A percentile compares a stretch with the other conserved stretches of the same genome.
Evolutionary conservation across 2,888 invertebrate species (phyloP).

Genomic region (Hydriomena furcata): DNA sequence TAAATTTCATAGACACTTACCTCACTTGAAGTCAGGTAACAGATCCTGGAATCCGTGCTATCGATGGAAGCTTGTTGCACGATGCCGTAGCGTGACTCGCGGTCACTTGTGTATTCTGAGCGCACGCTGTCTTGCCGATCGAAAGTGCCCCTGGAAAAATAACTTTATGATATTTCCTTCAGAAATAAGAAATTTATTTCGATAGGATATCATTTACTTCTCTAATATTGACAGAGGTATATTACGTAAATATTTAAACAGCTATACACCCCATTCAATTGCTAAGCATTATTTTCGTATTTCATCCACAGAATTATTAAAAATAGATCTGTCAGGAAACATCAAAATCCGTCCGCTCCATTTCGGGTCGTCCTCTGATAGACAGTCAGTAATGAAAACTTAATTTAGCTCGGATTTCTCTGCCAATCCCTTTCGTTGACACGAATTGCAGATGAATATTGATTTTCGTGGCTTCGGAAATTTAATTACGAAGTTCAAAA

Average conservation of each 20-base stretch:
- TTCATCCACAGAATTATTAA: slow-evolving; percentile 39
- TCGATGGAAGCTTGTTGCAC: slow-evolving; percentile 97
- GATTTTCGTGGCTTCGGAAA: slow-evolving; percentile 36
- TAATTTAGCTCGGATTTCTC: slow-evolving; percentile 47
- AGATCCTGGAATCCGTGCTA: slow-evolving; percentile 96
- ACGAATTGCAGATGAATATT: slow-evolving; percentile 47
- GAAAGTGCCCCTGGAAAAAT: slow-evolving; percentile 88
- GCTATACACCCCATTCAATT: slow-evolving; percentile 14
- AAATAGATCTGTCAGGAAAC: slow-evolving; percentile 47
- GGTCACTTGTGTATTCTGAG: slow-evolving; percentile 95
- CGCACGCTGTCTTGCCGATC: slow-evolving; percentile 95
- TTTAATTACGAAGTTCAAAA: slow-evolving; percentile 36
- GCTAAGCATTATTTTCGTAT: slow-evolving; percentile 29
- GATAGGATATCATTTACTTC: slow-evolving; percentile 21
- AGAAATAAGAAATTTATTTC: slow-evolving; percentile 16
- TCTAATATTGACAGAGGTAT: slow-evolving; percentile 20
- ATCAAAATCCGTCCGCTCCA: slow-evolving; percentile 46
- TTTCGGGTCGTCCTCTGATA: slow-evolving; percentile 42
- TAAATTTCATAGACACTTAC: slow-evolving; percentile 84
- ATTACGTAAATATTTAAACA: slow-evolving; percentile 30
- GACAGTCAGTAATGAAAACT: slow-evolving; percentile 52
- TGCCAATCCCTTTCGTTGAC: slow-evolving; percentile 45
- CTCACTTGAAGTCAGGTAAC: slow-evolving; percentile 97
- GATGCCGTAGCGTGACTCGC: slow-evolving; percentile 93
- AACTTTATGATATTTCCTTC: slow-evolving; percentile 30